These are phyloP conservation scores for Sternarchorhynchus goeldii DNA, from an alignment of 2,797 vertebrate species.

Conservation along the genomic window DNA sequence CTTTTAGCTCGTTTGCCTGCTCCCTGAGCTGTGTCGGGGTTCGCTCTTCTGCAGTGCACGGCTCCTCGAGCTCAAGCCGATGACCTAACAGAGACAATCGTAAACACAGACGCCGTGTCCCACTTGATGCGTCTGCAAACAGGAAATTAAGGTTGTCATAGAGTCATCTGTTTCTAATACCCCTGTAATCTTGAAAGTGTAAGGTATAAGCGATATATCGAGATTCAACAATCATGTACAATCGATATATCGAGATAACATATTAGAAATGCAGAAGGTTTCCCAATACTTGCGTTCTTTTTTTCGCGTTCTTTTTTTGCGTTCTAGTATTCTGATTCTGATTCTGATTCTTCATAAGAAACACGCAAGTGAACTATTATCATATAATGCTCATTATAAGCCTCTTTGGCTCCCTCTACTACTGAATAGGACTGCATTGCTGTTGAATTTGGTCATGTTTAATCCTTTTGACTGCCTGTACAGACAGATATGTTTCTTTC, in stretches of 20 bases:
- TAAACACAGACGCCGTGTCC: slow-evolving; percentile 6
- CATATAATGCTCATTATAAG: slow-evolving; percentile 1
- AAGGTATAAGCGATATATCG: not conserved
- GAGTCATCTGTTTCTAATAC: not conserved
- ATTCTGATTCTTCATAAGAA: slow-evolving; percentile 2
- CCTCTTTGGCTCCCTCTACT: not conserved
- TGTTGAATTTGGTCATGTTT: not conserved
- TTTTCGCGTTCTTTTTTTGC: no score
- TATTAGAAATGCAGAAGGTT: slow-evolving; percentile 3
- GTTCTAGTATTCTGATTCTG: no score
- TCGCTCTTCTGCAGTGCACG: no score
- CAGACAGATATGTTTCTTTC: slow-evolving; percentile 50
- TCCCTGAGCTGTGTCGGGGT: not conserved
- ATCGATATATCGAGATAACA: not conserved
- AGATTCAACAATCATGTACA: no score
- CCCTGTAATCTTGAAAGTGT: not conserved
- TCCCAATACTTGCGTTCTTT: not conserved
- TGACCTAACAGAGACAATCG: not conserved
- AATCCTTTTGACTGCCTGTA: not conserved
- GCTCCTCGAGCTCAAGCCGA: no score
- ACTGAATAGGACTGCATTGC: not conserved
- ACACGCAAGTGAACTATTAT: slow-evolving; percentile 7
- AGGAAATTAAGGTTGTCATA: slow-evolving; percentile 6
- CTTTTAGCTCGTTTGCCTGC: slow-evolving; percentile 3
- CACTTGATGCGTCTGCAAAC: slow-evolving; percentile 2